These are phyloP conservation scores for Aselliscus stoliczkanus DNA, from an alignment of 2,797 vertebrate species.

Conservation along the genomic window DNA sequence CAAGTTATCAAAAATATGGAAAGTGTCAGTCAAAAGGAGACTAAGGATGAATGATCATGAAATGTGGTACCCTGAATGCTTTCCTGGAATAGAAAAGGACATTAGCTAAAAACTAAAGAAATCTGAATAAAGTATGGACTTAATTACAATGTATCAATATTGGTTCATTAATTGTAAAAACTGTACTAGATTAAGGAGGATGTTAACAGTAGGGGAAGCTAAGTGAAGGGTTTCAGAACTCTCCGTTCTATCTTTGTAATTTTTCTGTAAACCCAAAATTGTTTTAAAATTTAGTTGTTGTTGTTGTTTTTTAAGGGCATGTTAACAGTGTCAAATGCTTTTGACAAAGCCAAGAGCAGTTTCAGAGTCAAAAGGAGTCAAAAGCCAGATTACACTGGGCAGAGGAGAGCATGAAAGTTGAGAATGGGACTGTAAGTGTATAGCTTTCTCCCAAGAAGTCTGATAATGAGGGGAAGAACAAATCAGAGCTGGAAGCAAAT, in stretches of 20 bases:
- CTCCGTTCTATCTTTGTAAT: background rate
- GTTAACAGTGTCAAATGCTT: background rate
- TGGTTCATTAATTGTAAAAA: background rate
- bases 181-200: background rate
- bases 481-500: background rate
- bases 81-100: background rate
- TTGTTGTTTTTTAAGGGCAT: background rate
- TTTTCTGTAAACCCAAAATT: background rate
- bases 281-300: background rate
- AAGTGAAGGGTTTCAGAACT: background rate
- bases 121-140: background rate
- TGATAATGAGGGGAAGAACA: background rate
- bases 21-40: background rate
- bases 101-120: background rate
- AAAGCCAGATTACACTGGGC: background rate
- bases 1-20: background rate
- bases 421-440: background rate
- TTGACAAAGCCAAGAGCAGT: background rate
- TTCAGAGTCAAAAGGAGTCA: background rate
- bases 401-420: background rate
- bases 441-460: background rate
- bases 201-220: background rate
- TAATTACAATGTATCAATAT: background rate
- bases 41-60: background rate
- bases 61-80: background rate